Base-by-base conservation (phyloP, 2,888 invertebrate genomes). In the Mactromeris polynyma region DNA sequence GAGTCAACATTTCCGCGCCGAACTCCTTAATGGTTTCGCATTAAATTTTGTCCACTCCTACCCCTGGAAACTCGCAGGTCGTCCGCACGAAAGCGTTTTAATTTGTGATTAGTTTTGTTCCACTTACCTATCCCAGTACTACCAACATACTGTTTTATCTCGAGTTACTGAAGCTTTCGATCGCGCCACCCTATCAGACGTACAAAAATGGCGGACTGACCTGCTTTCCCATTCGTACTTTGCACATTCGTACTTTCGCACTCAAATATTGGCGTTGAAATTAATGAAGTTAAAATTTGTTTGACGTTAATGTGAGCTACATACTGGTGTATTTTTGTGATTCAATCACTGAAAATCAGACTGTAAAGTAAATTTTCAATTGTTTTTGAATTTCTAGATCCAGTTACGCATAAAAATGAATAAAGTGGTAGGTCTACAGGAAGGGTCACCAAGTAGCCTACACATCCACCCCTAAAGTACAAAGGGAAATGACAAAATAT, bases 201-300 rank as follows among this genome's bases (percentile, higher is more conserved):
- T 6, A 40, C 51, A 54, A 81, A 81, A 81, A 81, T 81, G 81
- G 81, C 81, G 81, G 81, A 81, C 33, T 54, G 58, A 36, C 36
- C 33, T 42, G n/a, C 11, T 38, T 54, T 38, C 17, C 11, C 21
- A n/a, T 58, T 81, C 81, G 81, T 58, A 58, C 81, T 58, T 0
- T 58, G 19, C 19, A 9, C 4, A 21, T 81, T 81, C 81, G 81
- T 81, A 81, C 81, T 81, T 81, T 81, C 81, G 81, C 21, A 9
- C 81, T 33, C 58, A 26, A 26, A 21, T 26, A 26, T 51, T 19
- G 51, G n/a, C n/a, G n/a, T n/a, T n/a, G n/a, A n/a, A n/a, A n/a
- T n/a, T n/a, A 46, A 40, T 17, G 2, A 46, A 46, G 14, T 14
- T 14, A 46, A 46, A 17, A 46, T 46, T 46, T 46, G 1, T 2